Conservation (phyloP, 2,888 invertebrate genomes). For the Aphodius sticticus region DNA sequence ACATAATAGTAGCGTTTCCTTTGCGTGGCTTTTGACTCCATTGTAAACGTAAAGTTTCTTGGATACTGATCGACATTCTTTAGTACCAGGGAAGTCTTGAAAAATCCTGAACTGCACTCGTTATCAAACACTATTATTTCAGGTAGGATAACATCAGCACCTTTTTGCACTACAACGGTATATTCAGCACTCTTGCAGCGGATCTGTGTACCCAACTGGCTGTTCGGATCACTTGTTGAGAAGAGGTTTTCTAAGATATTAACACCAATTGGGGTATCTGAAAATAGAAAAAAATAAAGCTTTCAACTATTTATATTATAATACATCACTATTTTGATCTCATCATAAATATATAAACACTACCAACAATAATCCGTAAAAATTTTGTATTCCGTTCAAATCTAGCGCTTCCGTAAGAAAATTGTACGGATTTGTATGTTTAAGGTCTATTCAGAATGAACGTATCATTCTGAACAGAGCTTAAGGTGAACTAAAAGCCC, state of each 20-base stretch:
- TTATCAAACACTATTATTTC: not conserved
- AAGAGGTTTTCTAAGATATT: conserved; percentile 14
- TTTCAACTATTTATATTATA: too few species aligned
- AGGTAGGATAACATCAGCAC: not conserved
- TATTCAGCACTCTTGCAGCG: conserved; percentile 9
- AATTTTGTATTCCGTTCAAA: too few species aligned
- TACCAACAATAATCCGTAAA: too few species aligned
- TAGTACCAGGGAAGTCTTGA: not conserved
- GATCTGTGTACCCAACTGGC: not conserved
- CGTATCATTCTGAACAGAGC: too few species aligned
- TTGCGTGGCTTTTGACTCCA: not conserved
- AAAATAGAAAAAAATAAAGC: too few species aligned
- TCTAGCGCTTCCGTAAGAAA: too few species aligned
- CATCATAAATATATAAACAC: too few species aligned
- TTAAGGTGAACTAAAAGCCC: too few species aligned
- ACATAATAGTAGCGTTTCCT: conserved; percentile 13
- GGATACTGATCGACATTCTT: conserved; percentile 7
- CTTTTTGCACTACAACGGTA: not conserved
- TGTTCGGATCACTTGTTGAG: not conserved
- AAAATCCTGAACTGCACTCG: not conserved
- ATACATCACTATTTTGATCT: too few species aligned
- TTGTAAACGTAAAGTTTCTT: not conserved
- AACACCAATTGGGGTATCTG: too few species aligned
- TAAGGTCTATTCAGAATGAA: too few species aligned
- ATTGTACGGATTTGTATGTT: too few species aligned